Percentiles rank a stretch among this genome's conserved stretches.
phyloP scores from a whole-genome alignment of 2,113 vertebrate genomes.

The Serilophus lunatus region DNA sequence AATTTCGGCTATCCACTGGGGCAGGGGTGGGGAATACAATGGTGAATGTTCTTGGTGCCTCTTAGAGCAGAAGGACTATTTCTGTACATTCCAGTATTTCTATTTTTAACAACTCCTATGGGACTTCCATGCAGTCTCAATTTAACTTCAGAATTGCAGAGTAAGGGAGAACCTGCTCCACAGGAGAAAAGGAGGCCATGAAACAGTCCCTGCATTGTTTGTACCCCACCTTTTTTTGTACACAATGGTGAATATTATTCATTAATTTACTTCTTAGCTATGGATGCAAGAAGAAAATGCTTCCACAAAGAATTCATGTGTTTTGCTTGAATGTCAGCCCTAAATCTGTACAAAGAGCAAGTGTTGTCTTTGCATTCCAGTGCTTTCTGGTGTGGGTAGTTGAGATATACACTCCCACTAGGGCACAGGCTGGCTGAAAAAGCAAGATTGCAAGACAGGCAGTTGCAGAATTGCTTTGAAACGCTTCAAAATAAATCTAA shows the following conservation, averaged over 20 bases:
- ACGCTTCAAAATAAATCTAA: not conserved
- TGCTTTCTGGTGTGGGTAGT: conserved; percentile 40
- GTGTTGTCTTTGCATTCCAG: conserved; percentile 50
- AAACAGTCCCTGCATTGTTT: conserved; percentile 13
- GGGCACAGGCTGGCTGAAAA: not conserved
- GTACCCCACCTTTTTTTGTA: not conserved
- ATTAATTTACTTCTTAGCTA: not conserved
- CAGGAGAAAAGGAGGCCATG: not conserved
- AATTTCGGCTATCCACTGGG: not conserved
- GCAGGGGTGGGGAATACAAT: not conserved
- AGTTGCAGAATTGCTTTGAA: not conserved
- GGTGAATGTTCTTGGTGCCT: not conserved
- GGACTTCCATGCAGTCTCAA: not conserved
- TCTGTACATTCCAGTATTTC: not conserved
- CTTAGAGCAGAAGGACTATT: not conserved
- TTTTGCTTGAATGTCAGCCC: conserved; percentile 59
- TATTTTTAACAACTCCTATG: not conserved
- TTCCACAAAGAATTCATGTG: conserved; percentile 59
- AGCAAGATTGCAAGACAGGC: not conserved
- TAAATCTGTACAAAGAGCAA: conserved; percentile 41
- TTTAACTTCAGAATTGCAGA: not conserved
- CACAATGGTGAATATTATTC: conserved; percentile 38
- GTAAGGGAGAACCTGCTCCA: not conserved
- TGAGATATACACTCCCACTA: not conserved
- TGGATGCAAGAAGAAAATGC: conserved; percentile 34